Base-by-base conservation (phyloP, 2,113 vertebrate species). In the Helogale parvula region DNA sequence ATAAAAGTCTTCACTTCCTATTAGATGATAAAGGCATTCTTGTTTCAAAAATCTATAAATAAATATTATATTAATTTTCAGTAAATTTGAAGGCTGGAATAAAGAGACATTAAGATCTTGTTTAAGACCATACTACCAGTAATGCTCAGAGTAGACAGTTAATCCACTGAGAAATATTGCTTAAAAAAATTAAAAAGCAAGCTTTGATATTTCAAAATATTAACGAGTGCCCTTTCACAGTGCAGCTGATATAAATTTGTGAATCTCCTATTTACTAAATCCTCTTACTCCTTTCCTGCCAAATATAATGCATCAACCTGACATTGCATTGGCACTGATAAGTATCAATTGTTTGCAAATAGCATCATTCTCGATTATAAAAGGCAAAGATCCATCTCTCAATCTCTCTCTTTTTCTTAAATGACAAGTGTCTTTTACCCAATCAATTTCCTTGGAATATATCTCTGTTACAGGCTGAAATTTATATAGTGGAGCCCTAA, bases 171-270 rank as follows among this genome's bases (percentile, higher is more conserved):
- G n/a, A 90, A 85, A 60, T 45, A 52, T 4, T 68, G 5, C 50
- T 80, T 80, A 3, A 41, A 71, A 90, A 63, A 10, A 17, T 80
- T 76, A 8, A 71, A 93, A 92, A 66, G 0, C 15, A 94, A 60
- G 2, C 50, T 83, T 92, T 74, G 33, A 54, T 90, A 66, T 80
- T 93, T 93, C 5, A 83, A 92, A 90, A 38, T 92, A 92, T 89
- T n/a, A 74, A 82, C 10, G 47, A 68, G 5, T 79, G 7, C 10
- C 35, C 17, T 92, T 69, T 89, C 23, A 19, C 41, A 21, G 35
- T 63, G 16, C 6, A 83, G 38, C 2, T 29, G 19, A 89, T 23
- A 38, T 0, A 89, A 50, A 66, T 45, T 63, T 94, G 25, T 68
- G 45, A 91, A 16, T 94, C 8, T 80, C 63, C 54, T 76, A 31